These are phyloP conservation scores for Lagria hirta DNA, from an alignment of 2,888 invertebrate genomes.

Conservation along the genomic window DNA sequence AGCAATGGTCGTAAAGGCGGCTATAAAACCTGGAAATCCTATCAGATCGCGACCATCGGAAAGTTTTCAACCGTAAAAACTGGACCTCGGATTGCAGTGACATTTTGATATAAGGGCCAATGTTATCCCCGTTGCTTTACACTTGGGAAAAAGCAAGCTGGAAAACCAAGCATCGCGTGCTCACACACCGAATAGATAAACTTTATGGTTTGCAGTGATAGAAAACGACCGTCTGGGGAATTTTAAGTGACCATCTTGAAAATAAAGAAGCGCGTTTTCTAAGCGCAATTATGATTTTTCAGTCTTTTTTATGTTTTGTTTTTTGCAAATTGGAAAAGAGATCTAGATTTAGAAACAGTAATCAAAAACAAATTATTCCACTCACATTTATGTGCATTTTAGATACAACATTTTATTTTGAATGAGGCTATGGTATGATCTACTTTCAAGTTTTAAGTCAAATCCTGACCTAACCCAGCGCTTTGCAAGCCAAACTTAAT, in stretches of 20 bases:
- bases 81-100: conserved; percentile 42
- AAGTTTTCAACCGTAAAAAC: conserved; percentile 42
- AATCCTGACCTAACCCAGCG: too few relatives aligned
- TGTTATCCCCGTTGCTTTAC: conserved; percentile 36
- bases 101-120: conserved; percentile 44
- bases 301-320: too few relatives aligned
- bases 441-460: too few relatives aligned
- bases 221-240: conserved; percentile 45
- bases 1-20: conserved; percentile 41
- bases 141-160: conserved; percentile 39
- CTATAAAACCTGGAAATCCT: conserved; percentile 43
- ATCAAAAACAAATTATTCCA: too few relatives aligned
- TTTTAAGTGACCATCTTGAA: conserved; percentile 44
- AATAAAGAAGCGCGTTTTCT: too few relatives aligned
- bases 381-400: too few relatives aligned
- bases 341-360: too few relatives aligned
- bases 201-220: conserved; percentile 43
- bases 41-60: conserved; percentile 40
- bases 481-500: too few relatives aligned
- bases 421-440: too few relatives aligned
- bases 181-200: conserved; percentile 39
- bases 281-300: too few relatives aligned
- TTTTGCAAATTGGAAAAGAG: too few relatives aligned
- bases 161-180: conserved; percentile 40
- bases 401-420: too few relatives aligned